phyloP scores from a whole-genome alignment of 2,888 invertebrate species.

The Hoplodrina blanda region DNA sequence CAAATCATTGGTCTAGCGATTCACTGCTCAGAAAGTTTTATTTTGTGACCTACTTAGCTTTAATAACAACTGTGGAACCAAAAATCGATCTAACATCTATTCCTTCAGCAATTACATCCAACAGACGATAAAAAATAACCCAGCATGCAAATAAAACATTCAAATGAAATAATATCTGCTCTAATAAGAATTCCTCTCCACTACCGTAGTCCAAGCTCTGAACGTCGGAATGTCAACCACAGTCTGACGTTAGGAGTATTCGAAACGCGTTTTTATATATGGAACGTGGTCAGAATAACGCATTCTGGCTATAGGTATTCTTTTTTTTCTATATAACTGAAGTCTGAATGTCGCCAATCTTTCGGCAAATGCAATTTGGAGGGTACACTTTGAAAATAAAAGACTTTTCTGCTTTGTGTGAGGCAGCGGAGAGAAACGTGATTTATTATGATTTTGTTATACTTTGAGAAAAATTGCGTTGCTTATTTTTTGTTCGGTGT shows the following conservation, averaged over 20 bases:
- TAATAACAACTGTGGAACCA: neutral
- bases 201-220: slow-evolving; percentile 30
- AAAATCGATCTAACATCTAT: neutral
- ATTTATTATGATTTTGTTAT: slow-evolving; percentile 50
- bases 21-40: no score
- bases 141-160: slow-evolving; percentile 15
- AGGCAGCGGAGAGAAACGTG: slow-evolving; percentile 29
- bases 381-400: slow-evolving; percentile 53
- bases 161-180: slow-evolving; percentile 16
- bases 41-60: no score
- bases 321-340: slow-evolving; percentile 48
- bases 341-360: slow-evolving; percentile 58
- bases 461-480: slow-evolving; percentile 28
- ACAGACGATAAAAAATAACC: slow-evolving; percentile 1
- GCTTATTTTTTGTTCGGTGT: slow-evolving; percentile 25
- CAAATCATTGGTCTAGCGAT: no score
- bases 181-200: slow-evolving; percentile 34
- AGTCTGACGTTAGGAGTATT: slow-evolving; percentile 39
- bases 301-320: slow-evolving; percentile 41
- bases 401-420: slow-evolving; percentile 43
- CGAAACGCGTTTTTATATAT: slow-evolving; percentile 55
- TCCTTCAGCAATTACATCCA: neutral
- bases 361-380: slow-evolving; percentile 55
- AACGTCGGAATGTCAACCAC: slow-evolving; percentile 45
- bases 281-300: slow-evolving; percentile 52